A percentile compares a stretch with the other conserved stretches of the same genome.
These are phyloP conservation scores for Mesocricetus auratus DNA, from an alignment of 2,113 vertebrate species.

Conservation along the genomic window DNA sequence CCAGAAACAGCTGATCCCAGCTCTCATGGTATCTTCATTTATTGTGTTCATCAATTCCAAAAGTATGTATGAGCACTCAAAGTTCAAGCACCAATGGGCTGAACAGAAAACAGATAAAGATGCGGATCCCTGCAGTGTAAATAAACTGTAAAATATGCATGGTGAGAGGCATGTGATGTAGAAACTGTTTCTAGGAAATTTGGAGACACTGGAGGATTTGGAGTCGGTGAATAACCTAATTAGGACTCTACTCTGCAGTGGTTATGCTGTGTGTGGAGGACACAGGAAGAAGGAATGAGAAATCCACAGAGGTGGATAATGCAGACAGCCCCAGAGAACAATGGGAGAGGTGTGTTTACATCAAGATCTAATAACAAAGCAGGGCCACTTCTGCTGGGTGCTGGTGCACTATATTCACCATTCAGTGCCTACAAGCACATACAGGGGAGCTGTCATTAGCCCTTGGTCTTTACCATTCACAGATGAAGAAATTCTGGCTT, in stretches of 20 bases:
- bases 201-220: neutral
- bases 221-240: neutral
- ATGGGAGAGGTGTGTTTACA: neutral
- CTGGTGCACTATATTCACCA: neutral
- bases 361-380: neutral
- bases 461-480: neutral
- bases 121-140: neutral
- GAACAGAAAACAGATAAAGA: neutral
- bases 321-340: neutral
- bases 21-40: neutral
- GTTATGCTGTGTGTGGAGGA: neutral
- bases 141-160: neutral
- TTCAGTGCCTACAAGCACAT: neutral
- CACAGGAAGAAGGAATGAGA: neutral
- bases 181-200: neutral
- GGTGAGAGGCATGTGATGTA: neutral
- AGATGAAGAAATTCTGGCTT: neutral
- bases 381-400: neutral
- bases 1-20: neutral
- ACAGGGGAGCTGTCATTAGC: neutral
- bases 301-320: neutral
- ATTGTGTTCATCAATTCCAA: neutral
- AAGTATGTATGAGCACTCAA: neutral
- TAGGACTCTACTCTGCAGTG: constrained; percentile 22
- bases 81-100: neutral